These are phyloP conservation scores for Xestia xanthographa DNA, from an alignment of 2,888 invertebrate species.

Conservation along the genomic window DNA sequence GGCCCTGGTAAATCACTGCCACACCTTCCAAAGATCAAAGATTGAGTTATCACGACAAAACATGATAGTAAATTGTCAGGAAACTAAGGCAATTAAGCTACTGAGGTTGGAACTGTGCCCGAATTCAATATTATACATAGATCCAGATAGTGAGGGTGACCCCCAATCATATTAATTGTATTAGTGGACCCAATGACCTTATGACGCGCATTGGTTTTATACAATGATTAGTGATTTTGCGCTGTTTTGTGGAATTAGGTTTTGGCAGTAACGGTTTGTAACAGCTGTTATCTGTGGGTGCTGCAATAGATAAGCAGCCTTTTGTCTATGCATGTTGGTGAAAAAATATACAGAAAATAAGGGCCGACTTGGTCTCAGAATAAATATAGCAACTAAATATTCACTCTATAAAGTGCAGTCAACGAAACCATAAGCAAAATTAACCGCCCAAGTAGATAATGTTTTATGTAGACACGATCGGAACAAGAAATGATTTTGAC, in stretches of 20 bases:
- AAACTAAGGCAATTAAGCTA: conserved; percentile 23
- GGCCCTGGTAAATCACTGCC: not conserved
- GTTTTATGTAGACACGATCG: too few species aligned
- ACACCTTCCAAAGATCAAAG: not conserved
- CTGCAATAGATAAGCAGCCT: not conserved
- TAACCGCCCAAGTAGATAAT: too few species aligned
- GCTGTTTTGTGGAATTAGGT: conserved; percentile 11
- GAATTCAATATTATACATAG: conserved; percentile 6
- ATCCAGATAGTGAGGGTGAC: not conserved
- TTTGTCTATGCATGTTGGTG: not conserved
- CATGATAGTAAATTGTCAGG: conserved; percentile 29
- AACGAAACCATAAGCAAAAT: too few species aligned
- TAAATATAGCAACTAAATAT: not conserved
- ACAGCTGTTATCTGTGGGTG: not conserved
- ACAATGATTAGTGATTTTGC: conserved; percentile 35
- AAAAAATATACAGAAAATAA: not conserved
- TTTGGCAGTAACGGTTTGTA: conserved; percentile 23
- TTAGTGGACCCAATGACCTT: conserved; percentile 11
- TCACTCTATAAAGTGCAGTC: not conserved
- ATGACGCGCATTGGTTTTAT: conserved; percentile 8
- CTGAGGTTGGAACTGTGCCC: conserved; percentile 46
- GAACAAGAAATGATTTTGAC: not conserved
- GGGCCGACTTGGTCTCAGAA: not conserved
- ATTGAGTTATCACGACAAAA: conserved; percentile 27
- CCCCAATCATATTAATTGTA: conserved; percentile 17